Percentiles rank a stretch among this genome's conserved stretches.
phyloP scores from a whole-genome alignment of 2,797 vertebrate genomes.

The Lithobates pipiens region DNA sequence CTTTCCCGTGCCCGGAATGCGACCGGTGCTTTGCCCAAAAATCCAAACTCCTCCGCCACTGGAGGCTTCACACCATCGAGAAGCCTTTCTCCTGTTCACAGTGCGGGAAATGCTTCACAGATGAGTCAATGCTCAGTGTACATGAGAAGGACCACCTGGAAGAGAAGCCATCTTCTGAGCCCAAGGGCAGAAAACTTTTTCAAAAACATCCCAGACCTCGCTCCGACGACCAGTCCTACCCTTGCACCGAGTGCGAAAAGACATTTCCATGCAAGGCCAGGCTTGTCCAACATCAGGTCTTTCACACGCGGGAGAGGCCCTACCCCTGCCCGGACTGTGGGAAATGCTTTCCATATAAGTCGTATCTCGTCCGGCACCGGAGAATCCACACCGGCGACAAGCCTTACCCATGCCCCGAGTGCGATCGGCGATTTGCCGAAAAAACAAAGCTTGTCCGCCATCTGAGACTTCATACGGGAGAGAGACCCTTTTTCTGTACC shows the following conservation, averaged over 20 bases:
- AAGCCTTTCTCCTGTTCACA: neutral
- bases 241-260: slow-evolving; percentile 66
- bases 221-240: no score
- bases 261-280: slow-evolving; percentile 64
- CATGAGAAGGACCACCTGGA: no score
- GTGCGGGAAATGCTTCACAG: no score
- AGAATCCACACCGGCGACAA: slow-evolving; percentile 70
- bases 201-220: no score
- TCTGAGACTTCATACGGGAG: slow-evolving; percentile 12
- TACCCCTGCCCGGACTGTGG: slow-evolving; percentile 66
- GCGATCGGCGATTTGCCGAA: slow-evolving; percentile 67
- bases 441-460: slow-evolving; percentile 67
- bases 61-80: neutral
- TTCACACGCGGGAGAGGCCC: slow-evolving; percentile 68
- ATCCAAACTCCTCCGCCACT: neutral
- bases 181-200: no score
- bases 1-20: neutral
- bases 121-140: no score
- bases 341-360: slow-evolving; percentile 48
- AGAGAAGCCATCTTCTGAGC: no score
- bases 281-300: slow-evolving; percentile 65
- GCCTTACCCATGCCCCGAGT: slow-evolving; percentile 66
- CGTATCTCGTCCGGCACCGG: slow-evolving; percentile 68
- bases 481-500: neutral
- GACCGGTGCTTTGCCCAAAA: neutral